These are phyloP conservation scores for Pseudolaguvia tuberculata DNA, from an alignment of 2,113 vertebrate genomes.

Conservation along the genomic window DNA sequence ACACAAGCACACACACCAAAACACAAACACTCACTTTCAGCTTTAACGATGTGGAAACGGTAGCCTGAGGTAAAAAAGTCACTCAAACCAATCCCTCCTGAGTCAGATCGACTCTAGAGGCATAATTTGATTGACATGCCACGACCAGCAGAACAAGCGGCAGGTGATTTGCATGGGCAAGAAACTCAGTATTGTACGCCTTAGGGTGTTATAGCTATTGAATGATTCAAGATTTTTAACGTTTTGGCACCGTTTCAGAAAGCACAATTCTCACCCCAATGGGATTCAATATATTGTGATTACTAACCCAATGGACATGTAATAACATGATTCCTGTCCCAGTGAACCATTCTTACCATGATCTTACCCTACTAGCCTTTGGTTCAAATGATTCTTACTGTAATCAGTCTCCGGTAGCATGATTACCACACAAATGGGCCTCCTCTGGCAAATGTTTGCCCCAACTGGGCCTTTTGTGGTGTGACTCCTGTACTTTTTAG, in stretches of 20 bases:
- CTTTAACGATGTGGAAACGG: constrained; percentile 6
- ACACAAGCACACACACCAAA: constrained; percentile 28
- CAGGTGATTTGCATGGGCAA: constrained; percentile 66
- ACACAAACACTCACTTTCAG: background rate
- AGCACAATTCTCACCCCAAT: background rate
- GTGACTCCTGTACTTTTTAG: no score
- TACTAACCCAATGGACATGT: background rate
- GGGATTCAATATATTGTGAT: no score
- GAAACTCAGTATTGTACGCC: constrained; percentile 57
- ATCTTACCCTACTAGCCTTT: no score
- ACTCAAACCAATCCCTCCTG: constrained; percentile 23
- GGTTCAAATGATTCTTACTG: no score
- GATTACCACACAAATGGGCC: no score
- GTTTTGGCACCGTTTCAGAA: background rate
- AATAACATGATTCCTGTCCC: background rate
- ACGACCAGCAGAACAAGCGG: constrained; percentile 51
- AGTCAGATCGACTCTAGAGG: background rate
- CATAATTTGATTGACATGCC: constrained; percentile 34
- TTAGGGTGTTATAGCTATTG: constrained; percentile 62
- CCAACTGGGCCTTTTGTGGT: no score
- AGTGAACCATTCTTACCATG: no score
- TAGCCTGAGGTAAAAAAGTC: constrained; percentile 17
- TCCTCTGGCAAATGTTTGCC: no score
- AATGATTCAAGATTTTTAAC: constrained; percentile 36
- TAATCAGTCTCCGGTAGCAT: no score